phyloP scores from a whole-genome alignment of 2,797 vertebrate species.

The Phoebastria nigripes region DNA sequence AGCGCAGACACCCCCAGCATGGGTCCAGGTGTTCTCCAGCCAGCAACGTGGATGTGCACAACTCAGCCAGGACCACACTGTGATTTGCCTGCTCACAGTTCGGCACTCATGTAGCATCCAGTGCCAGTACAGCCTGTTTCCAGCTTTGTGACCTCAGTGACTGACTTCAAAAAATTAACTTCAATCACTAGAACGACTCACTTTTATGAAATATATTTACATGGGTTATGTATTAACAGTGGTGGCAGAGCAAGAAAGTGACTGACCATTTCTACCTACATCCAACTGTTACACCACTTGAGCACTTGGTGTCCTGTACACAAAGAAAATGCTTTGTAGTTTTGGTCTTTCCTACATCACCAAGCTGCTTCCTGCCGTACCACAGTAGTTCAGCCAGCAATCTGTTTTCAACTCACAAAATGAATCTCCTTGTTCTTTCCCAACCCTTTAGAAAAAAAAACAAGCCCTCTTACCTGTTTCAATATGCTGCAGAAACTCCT shows the following conservation, averaged over 20 bases:
- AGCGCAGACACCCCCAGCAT: not conserved
- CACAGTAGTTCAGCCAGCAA: not conserved
- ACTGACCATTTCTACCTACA: not conserved
- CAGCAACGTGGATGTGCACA: not conserved
- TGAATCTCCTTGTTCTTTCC: not conserved
- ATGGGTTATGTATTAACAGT: not conserved
- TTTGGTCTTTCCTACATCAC: not conserved
- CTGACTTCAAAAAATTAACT: not conserved
- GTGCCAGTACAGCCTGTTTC: not conserved
- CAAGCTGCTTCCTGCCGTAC: not conserved
- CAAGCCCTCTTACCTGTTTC: conserved; percentile 64
- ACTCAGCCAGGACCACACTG: not conserved
- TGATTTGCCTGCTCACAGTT: not conserved
- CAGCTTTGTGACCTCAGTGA: not conserved
- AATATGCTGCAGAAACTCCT: conserved; percentile 66
- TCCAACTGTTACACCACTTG: not conserved
- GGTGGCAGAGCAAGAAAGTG: not conserved
- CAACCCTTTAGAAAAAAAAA: not conserved
- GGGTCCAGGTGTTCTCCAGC: not conserved
- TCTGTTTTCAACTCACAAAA: not conserved
- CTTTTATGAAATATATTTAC: not conserved
- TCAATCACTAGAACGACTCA: not conserved
- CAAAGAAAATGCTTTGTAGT: not conserved
- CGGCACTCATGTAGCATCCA: fast-evolving
- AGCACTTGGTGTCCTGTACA: not conserved